Conservation (phyloP, 2,888 invertebrate genomes). For the Heliconius cydno region DNA sequence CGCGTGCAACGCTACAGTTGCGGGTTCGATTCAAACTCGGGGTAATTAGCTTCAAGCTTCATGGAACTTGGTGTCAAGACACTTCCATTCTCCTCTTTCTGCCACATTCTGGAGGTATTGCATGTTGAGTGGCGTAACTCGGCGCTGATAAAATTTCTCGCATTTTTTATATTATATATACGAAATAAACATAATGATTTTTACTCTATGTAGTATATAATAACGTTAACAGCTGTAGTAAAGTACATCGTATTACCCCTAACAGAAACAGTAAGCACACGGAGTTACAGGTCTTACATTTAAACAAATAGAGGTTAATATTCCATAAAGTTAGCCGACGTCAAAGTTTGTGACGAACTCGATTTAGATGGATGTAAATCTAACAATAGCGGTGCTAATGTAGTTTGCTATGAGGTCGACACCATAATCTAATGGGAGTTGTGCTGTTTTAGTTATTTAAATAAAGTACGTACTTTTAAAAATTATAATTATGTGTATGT, state of each 20-base stretch:
- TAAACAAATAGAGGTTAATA: neutral
- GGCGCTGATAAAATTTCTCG: neutral
- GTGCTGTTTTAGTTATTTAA: neutral
- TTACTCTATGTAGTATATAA: conserved; percentile 8
- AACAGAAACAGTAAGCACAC: neutral
- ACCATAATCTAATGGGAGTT: conserved; percentile 17
- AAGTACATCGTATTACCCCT: conserved; percentile 2
- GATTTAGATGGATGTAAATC: conserved; percentile 24
- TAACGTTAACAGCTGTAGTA: conserved; percentile 27
- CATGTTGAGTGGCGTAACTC: neutral
- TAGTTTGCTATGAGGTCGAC: conserved; percentile 27
- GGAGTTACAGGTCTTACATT: neutral
- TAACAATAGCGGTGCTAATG: conserved; percentile 27
- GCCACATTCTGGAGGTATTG: neutral
- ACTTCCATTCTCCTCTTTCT: neutral
- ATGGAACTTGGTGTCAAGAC: neutral
- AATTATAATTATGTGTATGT: neutral
- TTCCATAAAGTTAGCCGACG: neutral
- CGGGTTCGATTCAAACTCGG: no score
- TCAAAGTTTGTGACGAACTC: conserved; percentile 30
- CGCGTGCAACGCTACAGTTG: no score
- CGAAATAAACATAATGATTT: conserved; percentile 11
- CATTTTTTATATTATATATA: neutral
- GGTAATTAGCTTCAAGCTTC: no score
- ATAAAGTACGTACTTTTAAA: neutral